Conservation (phyloP, 2,113 vertebrate genomes). For the Australoheros scitulus region DNA sequence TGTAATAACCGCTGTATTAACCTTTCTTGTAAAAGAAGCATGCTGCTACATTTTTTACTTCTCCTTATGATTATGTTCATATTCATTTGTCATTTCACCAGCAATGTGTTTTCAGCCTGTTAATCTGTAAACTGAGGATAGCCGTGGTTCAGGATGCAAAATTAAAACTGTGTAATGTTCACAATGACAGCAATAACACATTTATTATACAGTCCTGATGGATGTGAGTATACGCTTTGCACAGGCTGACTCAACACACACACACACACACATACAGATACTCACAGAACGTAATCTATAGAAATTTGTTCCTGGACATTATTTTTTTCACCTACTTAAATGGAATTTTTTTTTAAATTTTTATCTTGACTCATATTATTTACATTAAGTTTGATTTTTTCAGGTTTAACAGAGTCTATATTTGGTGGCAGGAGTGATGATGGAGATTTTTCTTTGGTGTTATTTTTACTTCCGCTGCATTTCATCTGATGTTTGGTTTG, state of each 20-base stretch:
- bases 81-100: neutral
- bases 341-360: neutral
- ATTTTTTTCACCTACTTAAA: neutral
- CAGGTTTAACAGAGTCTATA: fast-evolving
- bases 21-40: neutral
- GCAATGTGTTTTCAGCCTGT: fast-evolving
- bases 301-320: neutral
- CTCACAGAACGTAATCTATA: neutral
- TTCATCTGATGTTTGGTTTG: neutral
- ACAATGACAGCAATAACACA: neutral
- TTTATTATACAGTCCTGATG: neutral
- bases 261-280: neutral
- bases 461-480: too few relatives aligned
- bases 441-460: neutral
- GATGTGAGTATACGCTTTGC: neutral
- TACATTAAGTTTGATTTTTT: neutral
- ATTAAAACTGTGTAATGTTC: neutral
- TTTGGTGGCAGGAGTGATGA: neutral
- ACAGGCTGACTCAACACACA: too few relatives aligned
- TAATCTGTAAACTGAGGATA: neutral
- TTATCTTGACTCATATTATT: neutral
- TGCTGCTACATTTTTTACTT: neutral
- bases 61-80: neutral
- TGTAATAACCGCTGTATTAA: neutral
- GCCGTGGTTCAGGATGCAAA: neutral